These are phyloP conservation scores for Gymnodraco acuticeps DNA, from an alignment of 2,797 vertebrate species.

Conservation along the genomic window DNA sequence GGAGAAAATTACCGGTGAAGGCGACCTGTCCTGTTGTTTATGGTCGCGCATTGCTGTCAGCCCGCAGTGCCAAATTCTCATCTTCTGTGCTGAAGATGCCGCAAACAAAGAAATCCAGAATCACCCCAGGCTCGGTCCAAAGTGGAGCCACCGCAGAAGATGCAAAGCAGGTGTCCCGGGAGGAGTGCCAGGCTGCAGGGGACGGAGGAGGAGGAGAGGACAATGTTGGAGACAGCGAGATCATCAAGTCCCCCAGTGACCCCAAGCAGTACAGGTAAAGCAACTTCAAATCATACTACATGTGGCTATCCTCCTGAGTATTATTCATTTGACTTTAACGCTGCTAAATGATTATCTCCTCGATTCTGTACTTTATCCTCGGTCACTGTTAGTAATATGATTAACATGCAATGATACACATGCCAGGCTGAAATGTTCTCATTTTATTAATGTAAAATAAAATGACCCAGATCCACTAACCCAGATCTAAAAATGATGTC, in stretches of 20 bases:
- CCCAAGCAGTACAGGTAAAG: conserved; percentile 95
- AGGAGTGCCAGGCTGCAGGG: conserved; percentile 38
- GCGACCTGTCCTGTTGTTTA: conserved; percentile 59
- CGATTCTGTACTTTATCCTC: conserved; percentile 11
- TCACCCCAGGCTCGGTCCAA: conserved; percentile 55
- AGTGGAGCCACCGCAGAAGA: conserved; percentile 49
- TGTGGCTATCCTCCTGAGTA: neutral
- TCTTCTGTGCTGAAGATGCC: conserved; percentile 81
- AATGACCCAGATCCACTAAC: conserved; percentile 62
- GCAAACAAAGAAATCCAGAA: conserved; percentile 84
- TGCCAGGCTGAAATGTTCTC: conserved; percentile 19
- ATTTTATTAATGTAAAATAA: conserved; percentile 35
- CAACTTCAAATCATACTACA: neutral
- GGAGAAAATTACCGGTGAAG: conserved; percentile 55
- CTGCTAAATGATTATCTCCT: conserved; percentile 16
- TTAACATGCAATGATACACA: conserved; percentile 20
- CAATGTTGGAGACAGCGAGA: conserved; percentile 88
- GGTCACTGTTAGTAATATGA: conserved; percentile 23
- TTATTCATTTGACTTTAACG: neutral
- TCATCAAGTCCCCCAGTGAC: conserved; percentile 95
- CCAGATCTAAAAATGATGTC: conserved; percentile 37
- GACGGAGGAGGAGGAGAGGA: conserved; percentile 62
- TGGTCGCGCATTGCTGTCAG: conserved; percentile 60
- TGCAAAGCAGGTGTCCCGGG: conserved; percentile 34
- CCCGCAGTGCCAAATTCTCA: conserved; percentile 51